These are phyloP conservation scores for Eulemur rufifrons DNA, from an alignment of 2,113 vertebrate genomes.

Conservation along the genomic window DNA sequence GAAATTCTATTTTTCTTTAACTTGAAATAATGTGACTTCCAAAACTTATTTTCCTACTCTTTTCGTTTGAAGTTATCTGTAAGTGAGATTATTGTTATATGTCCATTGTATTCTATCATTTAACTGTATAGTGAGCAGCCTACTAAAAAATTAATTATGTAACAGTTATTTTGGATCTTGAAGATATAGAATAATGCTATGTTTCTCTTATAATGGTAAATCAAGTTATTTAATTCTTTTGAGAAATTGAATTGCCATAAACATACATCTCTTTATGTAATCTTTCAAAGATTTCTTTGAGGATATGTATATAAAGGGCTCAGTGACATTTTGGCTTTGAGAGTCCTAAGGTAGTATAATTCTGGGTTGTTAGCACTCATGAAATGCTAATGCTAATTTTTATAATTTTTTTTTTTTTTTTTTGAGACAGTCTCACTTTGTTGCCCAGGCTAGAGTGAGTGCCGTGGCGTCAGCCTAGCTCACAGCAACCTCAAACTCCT, in stretches of 20 bases:
- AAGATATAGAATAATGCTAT: background rate
- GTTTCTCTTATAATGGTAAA: conserved; percentile 4
- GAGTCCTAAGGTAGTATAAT: background rate
- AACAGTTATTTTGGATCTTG: background rate
- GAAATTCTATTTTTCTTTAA: conserved; percentile 13
- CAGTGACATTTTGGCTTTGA: background rate
- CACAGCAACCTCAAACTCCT: too few relatives aligned
- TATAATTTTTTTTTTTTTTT: background rate
- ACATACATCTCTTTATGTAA: background rate
- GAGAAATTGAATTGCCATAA: background rate
- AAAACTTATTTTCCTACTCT: background rate
- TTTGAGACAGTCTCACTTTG: too few relatives aligned
- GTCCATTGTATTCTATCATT: background rate
- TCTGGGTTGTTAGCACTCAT: background rate
- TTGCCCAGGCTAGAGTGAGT: too few relatives aligned
- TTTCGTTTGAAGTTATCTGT: conserved; percentile 13
- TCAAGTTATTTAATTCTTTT: conserved; percentile 22
- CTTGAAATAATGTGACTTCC: conserved; percentile 8
- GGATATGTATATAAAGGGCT: background rate
- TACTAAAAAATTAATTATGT: background rate
- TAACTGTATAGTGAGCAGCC: background rate
- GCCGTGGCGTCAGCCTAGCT: too few relatives aligned
- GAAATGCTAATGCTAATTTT: conserved; percentile 11
- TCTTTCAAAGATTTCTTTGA: background rate
- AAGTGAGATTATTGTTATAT: background rate